Conservation (phyloP, 2,797 vertebrate genomes). For the Falco columbarius region DNA sequence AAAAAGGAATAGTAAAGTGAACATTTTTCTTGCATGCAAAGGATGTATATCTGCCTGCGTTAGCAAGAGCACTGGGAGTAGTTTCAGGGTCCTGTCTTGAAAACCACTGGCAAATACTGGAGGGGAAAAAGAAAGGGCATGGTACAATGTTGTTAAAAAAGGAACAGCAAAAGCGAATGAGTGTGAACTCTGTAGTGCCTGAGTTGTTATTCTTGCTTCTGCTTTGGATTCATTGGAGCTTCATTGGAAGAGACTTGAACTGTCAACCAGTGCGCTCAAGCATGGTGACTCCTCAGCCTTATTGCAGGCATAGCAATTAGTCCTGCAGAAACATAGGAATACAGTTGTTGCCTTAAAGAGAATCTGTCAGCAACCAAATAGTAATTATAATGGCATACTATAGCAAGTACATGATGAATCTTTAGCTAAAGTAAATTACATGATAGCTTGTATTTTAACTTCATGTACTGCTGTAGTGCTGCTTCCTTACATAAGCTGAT, state of each 20-base stretch:
- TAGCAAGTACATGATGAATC: not conserved
- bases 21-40: not conserved
- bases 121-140: not conserved
- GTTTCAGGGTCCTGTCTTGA: not conserved
- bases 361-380: not conserved
- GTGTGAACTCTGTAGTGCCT: not conserved
- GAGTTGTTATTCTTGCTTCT: not conserved
- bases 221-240: not conserved
- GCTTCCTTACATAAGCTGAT: not conserved
- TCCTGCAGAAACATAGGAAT: not conserved
- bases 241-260: not conserved
- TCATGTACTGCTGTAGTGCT: not conserved
- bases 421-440: not conserved
- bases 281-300: not conserved
- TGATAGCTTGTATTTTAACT: rapidly evolving
- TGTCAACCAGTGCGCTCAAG: not conserved
- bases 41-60: not conserved
- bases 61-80: not conserved
- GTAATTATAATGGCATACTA: not conserved
- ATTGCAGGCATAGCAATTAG: not conserved
- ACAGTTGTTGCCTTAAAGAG: not conserved
- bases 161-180: not conserved
- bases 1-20: not conserved
- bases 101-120: not conserved
- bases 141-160: not conserved